A percentile compares a stretch with the other conserved stretches of the same genome.
phyloP scores from a whole-genome alignment of 2,888 invertebrate species.

The Sarcophaga carnaria region DNA sequence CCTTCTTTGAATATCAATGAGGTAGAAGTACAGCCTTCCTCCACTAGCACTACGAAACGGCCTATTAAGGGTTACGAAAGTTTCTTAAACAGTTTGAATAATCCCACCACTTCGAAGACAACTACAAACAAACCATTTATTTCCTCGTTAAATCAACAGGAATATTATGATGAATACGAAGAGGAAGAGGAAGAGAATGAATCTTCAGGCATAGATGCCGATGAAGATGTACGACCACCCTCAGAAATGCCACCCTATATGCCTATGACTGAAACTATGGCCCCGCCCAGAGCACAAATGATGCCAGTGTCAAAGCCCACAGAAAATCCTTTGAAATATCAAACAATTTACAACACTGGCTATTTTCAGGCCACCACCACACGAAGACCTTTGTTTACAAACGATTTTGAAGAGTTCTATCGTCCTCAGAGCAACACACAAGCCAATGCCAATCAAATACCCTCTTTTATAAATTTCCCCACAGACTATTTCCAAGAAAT shows the following conservation, averaged over 20 bases:
- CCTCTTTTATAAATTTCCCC: slow-evolving; percentile 81
- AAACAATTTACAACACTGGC: slow-evolving; percentile 37
- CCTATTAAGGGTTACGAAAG: slow-evolving; percentile 78
- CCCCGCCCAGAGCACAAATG: slow-evolving; percentile 77
- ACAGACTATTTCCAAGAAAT: slow-evolving; percentile 81
- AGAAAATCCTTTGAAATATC: slow-evolving; percentile 54
- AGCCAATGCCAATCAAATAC: slow-evolving; percentile 74
- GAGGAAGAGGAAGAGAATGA: slow-evolving; percentile 78
- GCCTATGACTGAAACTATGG: slow-evolving; percentile 85
- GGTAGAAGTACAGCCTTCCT: slow-evolving; percentile 46
- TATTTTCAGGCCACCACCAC: slow-evolving; percentile 56
- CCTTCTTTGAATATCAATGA: slow-evolving; percentile 67
- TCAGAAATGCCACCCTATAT: slow-evolving; percentile 85
- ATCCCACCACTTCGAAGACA: slow-evolving; percentile 51
- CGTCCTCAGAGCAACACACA: slow-evolving; percentile 57
- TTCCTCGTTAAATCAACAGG: slow-evolving; percentile 64
- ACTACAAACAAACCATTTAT: slow-evolving; percentile 74
- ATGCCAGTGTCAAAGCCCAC: slow-evolving; percentile 68
- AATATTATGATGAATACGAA: slow-evolving; percentile 73
- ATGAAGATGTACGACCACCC: slow-evolving; percentile 84
- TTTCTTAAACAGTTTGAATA: slow-evolving; percentile 74
- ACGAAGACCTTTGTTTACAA: slow-evolving; percentile 71
- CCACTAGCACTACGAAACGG: slow-evolving; percentile 36
- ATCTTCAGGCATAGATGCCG: slow-evolving; percentile 79
- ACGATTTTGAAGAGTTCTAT: slow-evolving; percentile 74